Conservation (phyloP, 2,888 invertebrate genomes). For the Cordilura impudica region DNA sequence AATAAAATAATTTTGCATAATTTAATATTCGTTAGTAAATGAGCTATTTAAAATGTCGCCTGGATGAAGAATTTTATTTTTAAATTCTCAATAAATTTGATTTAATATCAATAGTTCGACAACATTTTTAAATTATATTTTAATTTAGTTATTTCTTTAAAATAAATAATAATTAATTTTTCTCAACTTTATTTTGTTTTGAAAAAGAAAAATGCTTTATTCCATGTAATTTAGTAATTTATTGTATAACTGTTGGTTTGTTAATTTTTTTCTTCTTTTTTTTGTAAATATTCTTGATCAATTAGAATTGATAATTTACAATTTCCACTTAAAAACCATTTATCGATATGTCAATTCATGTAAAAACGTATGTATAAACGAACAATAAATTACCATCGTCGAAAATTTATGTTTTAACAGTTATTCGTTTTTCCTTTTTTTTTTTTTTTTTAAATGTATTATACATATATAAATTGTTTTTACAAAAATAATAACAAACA, state of each 20-base stretch:
- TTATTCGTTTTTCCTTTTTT: not conserved
- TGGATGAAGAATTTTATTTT: too few relatives aligned
- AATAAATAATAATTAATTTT: too few relatives aligned
- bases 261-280: not conserved
- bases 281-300: slow-evolving; percentile 52
- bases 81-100: too few relatives aligned
- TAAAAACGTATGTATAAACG: not conserved
- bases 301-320: slow-evolving; percentile 58
- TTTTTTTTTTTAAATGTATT: not conserved
- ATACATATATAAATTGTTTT: slow-evolving; percentile 22
- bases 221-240: not conserved
- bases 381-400: slow-evolving; percentile 34
- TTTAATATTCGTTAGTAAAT: too few relatives aligned
- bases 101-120: too few relatives aligned
- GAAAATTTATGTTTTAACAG: slow-evolving; percentile 48
- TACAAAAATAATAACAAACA: slow-evolving; percentile 15
- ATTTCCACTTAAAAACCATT: slow-evolving; percentile 58
- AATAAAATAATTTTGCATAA: too few relatives aligned
- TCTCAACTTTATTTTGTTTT: not conserved
- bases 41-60: too few relatives aligned
- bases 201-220: not conserved
- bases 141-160: too few relatives aligned
- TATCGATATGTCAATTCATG: slow-evolving; percentile 52
- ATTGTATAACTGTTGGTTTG: not conserved
- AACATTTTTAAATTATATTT: too few relatives aligned